phyloP scores from a whole-genome alignment of 1,140 invertebrate genomes.

The Nomia melanderi region DNA sequence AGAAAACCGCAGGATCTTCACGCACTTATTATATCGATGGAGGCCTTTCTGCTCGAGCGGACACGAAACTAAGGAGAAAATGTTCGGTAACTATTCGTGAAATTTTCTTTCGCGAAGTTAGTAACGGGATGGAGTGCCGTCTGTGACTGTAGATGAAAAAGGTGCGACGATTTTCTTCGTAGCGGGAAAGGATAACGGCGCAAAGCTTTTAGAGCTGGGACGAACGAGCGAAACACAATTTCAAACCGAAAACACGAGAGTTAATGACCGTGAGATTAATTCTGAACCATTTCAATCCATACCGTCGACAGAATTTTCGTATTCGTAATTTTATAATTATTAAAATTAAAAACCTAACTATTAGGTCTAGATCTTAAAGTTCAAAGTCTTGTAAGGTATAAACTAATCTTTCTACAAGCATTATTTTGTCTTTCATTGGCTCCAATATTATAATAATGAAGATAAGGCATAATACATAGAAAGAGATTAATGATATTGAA shows the following conservation, averaged over 20 bases:
- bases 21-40: constrained; percentile 12
- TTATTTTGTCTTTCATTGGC: too few species aligned
- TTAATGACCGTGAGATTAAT: neutral
- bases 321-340: too few species aligned
- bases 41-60: neutral
- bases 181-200: constrained; percentile 33
- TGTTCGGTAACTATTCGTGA: constrained; percentile 42
- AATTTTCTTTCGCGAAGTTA: constrained; percentile 57
- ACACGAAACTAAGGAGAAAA: constrained; percentile 60
- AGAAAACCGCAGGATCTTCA: neutral
- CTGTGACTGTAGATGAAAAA: neutral
- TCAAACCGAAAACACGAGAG: neutral
- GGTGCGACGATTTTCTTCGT: constrained; percentile 23
- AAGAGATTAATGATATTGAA: too few species aligned
- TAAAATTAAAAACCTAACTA: too few species aligned
- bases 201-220: constrained; percentile 32
- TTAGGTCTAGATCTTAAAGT: too few species aligned
- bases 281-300: neutral
- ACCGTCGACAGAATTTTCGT: too few species aligned
- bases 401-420: too few species aligned
- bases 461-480: too few species aligned
- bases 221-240: neutral
- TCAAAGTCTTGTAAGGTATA: too few species aligned
- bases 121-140: constrained; percentile 29
- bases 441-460: too few species aligned